Base-by-base conservation (phyloP, 2,888 invertebrate species). In the Dicyrtoma fusca region DNA sequence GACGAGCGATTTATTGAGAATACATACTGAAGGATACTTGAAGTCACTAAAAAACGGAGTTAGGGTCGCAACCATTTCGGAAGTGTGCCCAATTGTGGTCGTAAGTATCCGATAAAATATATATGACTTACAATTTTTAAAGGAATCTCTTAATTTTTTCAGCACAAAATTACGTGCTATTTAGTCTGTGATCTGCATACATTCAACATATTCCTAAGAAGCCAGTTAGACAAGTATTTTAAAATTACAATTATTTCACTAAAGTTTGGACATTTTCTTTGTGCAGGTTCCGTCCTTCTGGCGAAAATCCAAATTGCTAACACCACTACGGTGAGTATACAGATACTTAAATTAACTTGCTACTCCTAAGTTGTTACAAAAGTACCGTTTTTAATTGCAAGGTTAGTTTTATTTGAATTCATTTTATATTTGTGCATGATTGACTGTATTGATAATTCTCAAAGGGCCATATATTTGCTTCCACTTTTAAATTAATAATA, bases 1-100 rank as follows among this genome's bases (percentile, higher is more conserved):
- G 11, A 87, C 88, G 74, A 85, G 87, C 73, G 92, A 94, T 81
- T 84, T 95, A 26, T 83, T 89, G n/a, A 84, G 89, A 59, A 92
- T 92, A 17, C 95, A 95, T 82, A 88, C 90, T 0, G 86, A 87
- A 77, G 86, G 87, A 76, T 95, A 95, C 83, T 85, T 95, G 21
- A 88, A 87, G 75, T 90, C 89, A 78, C 85, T 94, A 66, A 91
- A 90, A 85, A 84, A 83, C 78, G 63, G 69, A 53, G 25, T 72
- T 0, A 72, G 21, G 1, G 42, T 72, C 59, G 65, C 64, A 26
- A 8, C 49, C 14, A 73, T 66, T 57, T 34, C 72, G 3, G 72
- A 73, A 73, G 63, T 77, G 51, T 49, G 55, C 17, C 45, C 53
- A 11, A 49, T 70, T 10, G 53, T 47, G 5, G 21, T 25, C n/a